Evolutionary conservation across 1,140 invertebrate species (phyloP).

Genomic region (Oppia nitens): DNA sequence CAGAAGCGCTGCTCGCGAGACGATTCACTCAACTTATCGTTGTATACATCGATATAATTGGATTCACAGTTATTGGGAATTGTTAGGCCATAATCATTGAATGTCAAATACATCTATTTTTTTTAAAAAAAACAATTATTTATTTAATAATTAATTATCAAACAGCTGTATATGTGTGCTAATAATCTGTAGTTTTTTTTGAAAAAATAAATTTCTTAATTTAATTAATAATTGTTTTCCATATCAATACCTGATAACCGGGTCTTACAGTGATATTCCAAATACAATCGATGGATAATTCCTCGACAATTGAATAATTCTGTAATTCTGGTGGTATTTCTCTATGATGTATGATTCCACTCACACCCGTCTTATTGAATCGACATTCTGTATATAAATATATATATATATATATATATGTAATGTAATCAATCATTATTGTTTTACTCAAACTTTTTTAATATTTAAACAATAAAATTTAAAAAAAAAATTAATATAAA

Average conservation of each 20-base stretch:
- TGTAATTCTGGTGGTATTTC: conserved; percentile 8
- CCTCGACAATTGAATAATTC: conserved; percentile 32
- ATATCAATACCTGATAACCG: conserved; percentile 41
- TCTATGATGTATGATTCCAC: conserved; percentile 1
- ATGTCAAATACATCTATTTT: conserved; percentile 49
- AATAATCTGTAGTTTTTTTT: background rate
- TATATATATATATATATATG: background rate
- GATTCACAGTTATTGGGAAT: conserved; percentile 64
- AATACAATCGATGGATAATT: conserved; percentile 53
- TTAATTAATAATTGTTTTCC: background rate
- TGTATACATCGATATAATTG: conserved; percentile 63
- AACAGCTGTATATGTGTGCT: background rate
- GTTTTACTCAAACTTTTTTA: background rate
- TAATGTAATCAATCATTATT: no score
- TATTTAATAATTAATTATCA: background rate
- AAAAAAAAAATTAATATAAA: background rate
- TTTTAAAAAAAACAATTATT: conserved; percentile 3
- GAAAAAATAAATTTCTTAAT: no score
- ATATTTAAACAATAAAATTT: background rate
- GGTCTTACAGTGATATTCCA: conserved; percentile 51
- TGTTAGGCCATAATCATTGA: conserved; percentile 44
- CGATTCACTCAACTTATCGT: conserved; percentile 39
- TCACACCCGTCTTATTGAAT: conserved; percentile 12
- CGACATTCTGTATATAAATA: conserved; percentile 2
- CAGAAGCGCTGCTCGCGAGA: conserved; percentile 31